Conservation (phyloP, 2,888 invertebrate genomes). For the Pterostichus niger region DNA sequence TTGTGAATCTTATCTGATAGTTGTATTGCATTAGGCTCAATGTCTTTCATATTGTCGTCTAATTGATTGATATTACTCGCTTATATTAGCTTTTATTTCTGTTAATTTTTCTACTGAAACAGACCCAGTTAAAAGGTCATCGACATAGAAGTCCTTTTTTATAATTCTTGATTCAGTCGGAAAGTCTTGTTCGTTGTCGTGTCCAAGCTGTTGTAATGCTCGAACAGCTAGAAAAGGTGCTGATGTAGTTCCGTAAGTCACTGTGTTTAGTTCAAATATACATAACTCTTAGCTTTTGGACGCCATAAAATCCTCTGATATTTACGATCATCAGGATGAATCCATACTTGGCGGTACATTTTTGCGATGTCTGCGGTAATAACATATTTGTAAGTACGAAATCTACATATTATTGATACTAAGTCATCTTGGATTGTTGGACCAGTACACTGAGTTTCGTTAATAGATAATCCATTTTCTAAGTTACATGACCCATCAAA, state of each 20-base stretch:
- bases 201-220: slow-evolving; percentile 64
- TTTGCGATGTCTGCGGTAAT: slow-evolving; percentile 67
- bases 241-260: slow-evolving; percentile 39
- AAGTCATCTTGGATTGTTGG: slow-evolving; percentile 65
- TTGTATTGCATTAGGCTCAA: not conserved
- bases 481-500: slow-evolving; percentile 54
- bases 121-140: slow-evolving; percentile 68
- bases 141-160: slow-evolving; percentile 68
- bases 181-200: slow-evolving; percentile 46
- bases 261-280: slow-evolving; percentile 33
- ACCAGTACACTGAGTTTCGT: slow-evolving; percentile 28
- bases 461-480: slow-evolving; percentile 32
- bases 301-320: too few relatives aligned
- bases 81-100: slow-evolving; percentile 53
- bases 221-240: slow-evolving; percentile 60
- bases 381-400: slow-evolving; percentile 65
- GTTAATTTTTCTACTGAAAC: slow-evolving; percentile 36
- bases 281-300: slow-evolving; percentile 1
- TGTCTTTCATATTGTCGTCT: not conserved
- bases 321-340: slow-evolving; percentile 61
- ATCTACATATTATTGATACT: slow-evolving; percentile 66
- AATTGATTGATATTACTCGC: slow-evolving; percentile 18
- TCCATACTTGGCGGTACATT: slow-evolving; percentile 68
- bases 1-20: slow-evolving; percentile 9
- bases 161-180: slow-evolving; percentile 66